A percentile compares a stretch with the other conserved stretches of the same genome.
phyloP scores from a whole-genome alignment of 1,140 invertebrate species.

The Drosophila watanabei region DNA sequence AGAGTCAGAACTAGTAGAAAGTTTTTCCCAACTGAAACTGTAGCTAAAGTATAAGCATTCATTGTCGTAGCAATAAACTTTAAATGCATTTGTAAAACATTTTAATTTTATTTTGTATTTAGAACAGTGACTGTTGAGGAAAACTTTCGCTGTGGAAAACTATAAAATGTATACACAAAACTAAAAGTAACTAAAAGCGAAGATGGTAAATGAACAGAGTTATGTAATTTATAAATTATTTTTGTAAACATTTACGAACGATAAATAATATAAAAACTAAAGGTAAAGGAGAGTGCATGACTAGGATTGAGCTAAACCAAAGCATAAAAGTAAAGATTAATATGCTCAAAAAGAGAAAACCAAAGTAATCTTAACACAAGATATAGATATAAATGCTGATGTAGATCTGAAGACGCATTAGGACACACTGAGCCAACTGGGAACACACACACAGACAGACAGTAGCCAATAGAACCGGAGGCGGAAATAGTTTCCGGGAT shows the following conservation, averaged over 20 bases:
- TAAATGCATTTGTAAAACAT: slow-evolving; percentile 21
- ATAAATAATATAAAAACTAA: slow-evolving; percentile 29
- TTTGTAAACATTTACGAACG: slow-evolving; percentile 78
- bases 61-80: slow-evolving; percentile 11
- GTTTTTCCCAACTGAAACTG: slow-evolving; percentile 32
- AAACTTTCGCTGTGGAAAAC: slow-evolving; percentile 27
- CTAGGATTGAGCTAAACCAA: slow-evolving; percentile 30
- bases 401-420: slow-evolving; percentile 28
- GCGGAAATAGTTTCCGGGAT: slow-evolving; percentile 13
- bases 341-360: slow-evolving; percentile 37
- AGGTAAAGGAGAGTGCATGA: slow-evolving; percentile 19
- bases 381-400: slow-evolving; percentile 33
- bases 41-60: slow-evolving; percentile 2
- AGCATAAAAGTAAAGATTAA: slow-evolving; percentile 10
- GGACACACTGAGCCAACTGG: slow-evolving; percentile 18
- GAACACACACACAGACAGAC: slow-evolving; percentile 2
- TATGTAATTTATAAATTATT: slow-evolving; percentile 82
- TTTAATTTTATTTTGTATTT: slow-evolving; percentile 7
- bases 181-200: slow-evolving; percentile 31
- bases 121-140: slow-evolving; percentile 7
- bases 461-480: slow-evolving; percentile 33
- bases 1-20: slow-evolving; percentile 31
- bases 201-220: slow-evolving; percentile 62
- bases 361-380: slow-evolving; percentile 19
- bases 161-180: slow-evolving; percentile 50